Evolutionary conservation across 2,888 invertebrate species (phyloP).

Genomic region (Stratiomys singularior): DNA sequence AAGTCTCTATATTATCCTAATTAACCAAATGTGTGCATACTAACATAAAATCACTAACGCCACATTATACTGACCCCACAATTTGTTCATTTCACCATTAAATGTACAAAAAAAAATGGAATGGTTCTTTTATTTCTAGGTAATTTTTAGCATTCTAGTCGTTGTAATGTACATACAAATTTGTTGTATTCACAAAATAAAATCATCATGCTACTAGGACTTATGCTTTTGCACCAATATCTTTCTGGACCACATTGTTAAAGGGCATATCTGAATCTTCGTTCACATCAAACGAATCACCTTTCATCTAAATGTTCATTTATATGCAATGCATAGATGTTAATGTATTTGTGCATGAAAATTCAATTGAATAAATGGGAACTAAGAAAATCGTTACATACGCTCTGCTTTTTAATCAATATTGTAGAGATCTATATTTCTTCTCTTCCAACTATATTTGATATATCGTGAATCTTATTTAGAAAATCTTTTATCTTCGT

Average conservation of each 20-base stretch:
- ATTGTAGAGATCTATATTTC: slow-evolving; percentile 22
- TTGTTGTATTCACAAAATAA: slow-evolving; percentile 25
- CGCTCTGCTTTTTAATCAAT: slow-evolving; percentile 16
- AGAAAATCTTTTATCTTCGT: slow-evolving; percentile 34
- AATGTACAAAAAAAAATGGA: not conserved
- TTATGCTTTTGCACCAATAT: slow-evolving; percentile 32
- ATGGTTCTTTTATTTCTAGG: slow-evolving; percentile 36
- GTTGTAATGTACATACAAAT: slow-evolving; percentile 22
- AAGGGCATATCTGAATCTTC: not conserved
- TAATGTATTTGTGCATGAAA: not conserved
- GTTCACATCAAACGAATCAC: not conserved
- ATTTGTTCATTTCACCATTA: not conserved
- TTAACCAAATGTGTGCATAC: not conserved
- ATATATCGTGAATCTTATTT: not conserved
- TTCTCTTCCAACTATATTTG: not conserved
- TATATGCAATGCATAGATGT: slow-evolving; percentile 1
- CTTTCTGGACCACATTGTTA: not conserved
- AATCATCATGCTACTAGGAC: slow-evolving; percentile 10
- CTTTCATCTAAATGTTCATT: slow-evolving; percentile 8
- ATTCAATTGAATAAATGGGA: not conserved
- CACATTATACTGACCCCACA: not conserved
- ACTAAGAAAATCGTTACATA: not conserved
- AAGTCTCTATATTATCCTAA: too few relatives aligned
- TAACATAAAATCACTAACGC: not conserved
- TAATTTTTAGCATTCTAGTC: slow-evolving; percentile 37